Percentiles rank a stretch among this genome's conserved stretches.
Evolutionary conservation across 2,797 vertebrate genomes (phyloP).

Genomic region (Anguilla megastoma): DNA sequence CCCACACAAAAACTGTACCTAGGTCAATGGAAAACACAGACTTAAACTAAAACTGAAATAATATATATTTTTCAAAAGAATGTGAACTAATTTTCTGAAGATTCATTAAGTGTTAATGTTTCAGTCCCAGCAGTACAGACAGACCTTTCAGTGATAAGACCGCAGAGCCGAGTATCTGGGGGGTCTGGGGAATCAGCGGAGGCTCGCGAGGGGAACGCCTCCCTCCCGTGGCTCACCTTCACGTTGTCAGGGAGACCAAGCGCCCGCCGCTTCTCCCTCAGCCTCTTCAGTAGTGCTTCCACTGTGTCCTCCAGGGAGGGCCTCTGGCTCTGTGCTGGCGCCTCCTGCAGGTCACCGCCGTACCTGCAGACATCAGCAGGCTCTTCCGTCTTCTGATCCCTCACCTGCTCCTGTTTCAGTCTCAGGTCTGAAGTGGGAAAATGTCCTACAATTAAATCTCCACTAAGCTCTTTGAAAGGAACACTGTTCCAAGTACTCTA

Average conservation of each 20-base stretch:
- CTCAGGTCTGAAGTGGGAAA: slow-evolving; percentile 76
- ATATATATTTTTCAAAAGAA: not conserved
- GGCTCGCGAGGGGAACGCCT: too few relatives aligned
- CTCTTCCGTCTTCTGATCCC: slow-evolving; percentile 55
- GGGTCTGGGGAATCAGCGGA: too few relatives aligned
- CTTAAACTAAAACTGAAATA: not conserved
- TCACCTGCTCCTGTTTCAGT: slow-evolving; percentile 76
- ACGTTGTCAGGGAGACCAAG: slow-evolving; percentile 77
- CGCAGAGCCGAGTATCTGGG: too few relatives aligned
- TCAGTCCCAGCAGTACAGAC: too few relatives aligned
- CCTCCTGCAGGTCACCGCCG: slow-evolving; percentile 62
- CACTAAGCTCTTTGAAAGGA: not conserved
- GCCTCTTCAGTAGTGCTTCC: slow-evolving; percentile 66
- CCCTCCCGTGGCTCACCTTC: slow-evolving; percentile 70
- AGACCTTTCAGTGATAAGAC: too few relatives aligned
- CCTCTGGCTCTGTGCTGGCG: slow-evolving; percentile 63
- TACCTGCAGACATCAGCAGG: slow-evolving; percentile 59
- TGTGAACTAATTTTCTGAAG: too few relatives aligned
- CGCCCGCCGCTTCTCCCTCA: slow-evolving; percentile 79
- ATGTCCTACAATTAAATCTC: not conserved
- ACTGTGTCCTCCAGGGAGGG: slow-evolving; percentile 79
- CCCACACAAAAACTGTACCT: not conserved
- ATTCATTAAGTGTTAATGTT: too few relatives aligned
- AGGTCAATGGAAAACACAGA: not conserved
- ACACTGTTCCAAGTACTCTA: not conserved